Evolutionary conservation across 2,797 vertebrate genomes (phyloP).

Genomic region (Spheniscus humboldti): DNA sequence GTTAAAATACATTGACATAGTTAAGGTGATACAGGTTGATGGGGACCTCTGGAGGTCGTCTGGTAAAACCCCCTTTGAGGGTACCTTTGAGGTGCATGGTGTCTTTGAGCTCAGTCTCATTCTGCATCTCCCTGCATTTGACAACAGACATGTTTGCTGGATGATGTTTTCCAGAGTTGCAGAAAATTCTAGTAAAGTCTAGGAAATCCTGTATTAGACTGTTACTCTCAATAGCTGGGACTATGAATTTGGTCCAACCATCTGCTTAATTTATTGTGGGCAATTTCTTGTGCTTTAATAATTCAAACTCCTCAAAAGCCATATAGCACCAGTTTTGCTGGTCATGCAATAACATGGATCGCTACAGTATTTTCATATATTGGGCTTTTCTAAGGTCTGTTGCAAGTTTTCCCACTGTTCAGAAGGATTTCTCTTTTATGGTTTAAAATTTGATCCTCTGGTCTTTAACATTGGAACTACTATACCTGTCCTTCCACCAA

Average conservation of each 20-base stretch:
- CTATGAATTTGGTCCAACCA: background rate
- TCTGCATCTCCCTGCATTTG: background rate
- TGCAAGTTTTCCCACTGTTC: background rate
- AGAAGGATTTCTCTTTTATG: background rate
- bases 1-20: background rate
- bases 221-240: background rate
- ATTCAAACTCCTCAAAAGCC: background rate
- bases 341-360: background rate
- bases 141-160: background rate
- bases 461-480: background rate
- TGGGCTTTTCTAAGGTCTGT: background rate
- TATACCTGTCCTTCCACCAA: background rate
- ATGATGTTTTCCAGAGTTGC: background rate
- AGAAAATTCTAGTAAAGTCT: background rate
- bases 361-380: background rate
- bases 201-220: background rate
- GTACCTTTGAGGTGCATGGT: background rate
- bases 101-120: background rate
- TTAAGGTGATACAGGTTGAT: background rate
- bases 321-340: background rate
- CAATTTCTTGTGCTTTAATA: background rate
- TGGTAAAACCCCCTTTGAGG: background rate
- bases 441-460: background rate
- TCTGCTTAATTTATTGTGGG: background rate
- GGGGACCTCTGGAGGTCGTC: background rate